Evolutionary conservation across 2,888 invertebrate species (phyloP), one percentile per base, ranked within the genome.

Genomic region (Priocnemis perturbator): DNA sequence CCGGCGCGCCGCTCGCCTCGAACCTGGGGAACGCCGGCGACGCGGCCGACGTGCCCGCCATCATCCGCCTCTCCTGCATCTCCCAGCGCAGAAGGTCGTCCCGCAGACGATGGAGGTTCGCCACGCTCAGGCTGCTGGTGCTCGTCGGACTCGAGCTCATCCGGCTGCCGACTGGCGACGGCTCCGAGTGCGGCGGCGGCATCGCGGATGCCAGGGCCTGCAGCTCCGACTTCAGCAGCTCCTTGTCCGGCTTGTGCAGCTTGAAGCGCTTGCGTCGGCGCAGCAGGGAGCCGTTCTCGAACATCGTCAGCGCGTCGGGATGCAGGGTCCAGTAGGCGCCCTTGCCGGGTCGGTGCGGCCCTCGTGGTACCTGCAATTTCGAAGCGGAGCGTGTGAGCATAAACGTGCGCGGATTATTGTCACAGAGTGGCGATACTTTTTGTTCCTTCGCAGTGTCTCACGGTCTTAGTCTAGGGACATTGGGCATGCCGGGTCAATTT

Each of bases 291-390:
- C 97, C 97, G 89, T 97, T 97, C 87, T 97, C 95, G 89, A 96
- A 96, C 95, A 96, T 96, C 86, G 94, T 94, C 71, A 94, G 91
- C 37, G 94, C 94, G 58, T 93, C 93, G 11, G 95, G 95, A 85
- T 95, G 95, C 55, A 95, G 90, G 0, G 95, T 95, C 95, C 95
- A 96, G 87, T 94, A 95, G 48, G 95, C 94, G n/a, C 95, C 95
- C 90, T 95, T 95, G 50, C 95, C 95, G 0, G 95, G 95, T 50
- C 95, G 90, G 89, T 94, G 95, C 0, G 94, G 94, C 65, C 94
- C 90, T 44, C 95, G 90, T 26, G 95, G 96, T 72, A 96, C 95
- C 90, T 89, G 82, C 1, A 85, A 87, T 7, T 3, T 37, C 7
- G 37, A 37, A 37, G n/a, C n/a, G n/a, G n/a, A n/a, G n/a, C n/a